These are phyloP conservation scores for Pristionchus entomophagus DNA, from an alignment of 2,888 invertebrate genomes.

Conservation along the genomic window DNA sequence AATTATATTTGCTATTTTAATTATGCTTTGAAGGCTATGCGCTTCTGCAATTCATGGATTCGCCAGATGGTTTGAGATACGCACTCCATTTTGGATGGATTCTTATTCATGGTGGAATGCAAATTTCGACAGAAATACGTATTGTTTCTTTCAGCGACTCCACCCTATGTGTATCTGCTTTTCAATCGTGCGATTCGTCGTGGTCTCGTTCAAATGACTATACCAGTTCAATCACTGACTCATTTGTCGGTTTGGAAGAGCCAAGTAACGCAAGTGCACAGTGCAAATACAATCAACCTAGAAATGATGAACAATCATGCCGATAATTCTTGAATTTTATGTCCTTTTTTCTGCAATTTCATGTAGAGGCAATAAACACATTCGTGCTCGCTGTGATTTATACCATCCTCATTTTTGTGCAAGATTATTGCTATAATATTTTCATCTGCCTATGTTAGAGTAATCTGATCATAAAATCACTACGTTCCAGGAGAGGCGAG, in stretches of 20 bases:
- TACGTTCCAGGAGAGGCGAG: no score
- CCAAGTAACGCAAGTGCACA: not conserved
- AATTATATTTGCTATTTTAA: not conserved
- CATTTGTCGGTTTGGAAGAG: not conserved
- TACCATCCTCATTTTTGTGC: no score
- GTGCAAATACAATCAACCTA: not conserved
- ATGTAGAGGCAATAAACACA: not conserved
- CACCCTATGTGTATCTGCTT: not conserved
- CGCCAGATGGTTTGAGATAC: not conserved
- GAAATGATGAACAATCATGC: not conserved
- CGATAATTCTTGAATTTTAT: not conserved
- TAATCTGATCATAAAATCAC: no score
- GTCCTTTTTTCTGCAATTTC: not conserved
- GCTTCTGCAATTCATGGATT: not conserved
- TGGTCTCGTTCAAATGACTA: not conserved
- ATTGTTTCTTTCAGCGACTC: not conserved
- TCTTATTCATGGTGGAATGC: not conserved
- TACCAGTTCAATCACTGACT: not conserved
- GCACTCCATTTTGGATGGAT: not conserved
- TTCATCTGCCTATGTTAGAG: no score
- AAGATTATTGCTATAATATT: no score
- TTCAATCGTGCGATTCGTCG: not conserved
- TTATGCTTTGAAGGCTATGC: not conserved
- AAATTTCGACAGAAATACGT: not conserved
- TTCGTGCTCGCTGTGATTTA: not conserved